Evolutionary conservation across 2,113 vertebrate genomes (phyloP).

Genomic region (Haemorhous mexicanus): DNA sequence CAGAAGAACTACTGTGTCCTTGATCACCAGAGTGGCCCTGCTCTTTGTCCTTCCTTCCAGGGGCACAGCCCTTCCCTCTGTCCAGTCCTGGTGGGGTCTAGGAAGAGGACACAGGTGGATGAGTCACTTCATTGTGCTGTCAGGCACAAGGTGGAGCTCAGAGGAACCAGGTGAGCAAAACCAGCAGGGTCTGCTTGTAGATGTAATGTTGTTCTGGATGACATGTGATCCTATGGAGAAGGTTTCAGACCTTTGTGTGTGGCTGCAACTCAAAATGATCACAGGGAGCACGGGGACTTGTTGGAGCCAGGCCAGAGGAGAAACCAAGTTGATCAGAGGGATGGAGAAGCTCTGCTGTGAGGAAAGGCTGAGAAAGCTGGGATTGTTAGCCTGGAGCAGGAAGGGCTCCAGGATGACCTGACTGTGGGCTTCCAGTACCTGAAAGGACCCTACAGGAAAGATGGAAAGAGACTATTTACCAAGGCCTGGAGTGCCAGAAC

Average conservation of each 20-base stretch:
- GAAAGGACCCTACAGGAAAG: background rate
- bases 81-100: accelerated
- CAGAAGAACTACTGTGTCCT: background rate
- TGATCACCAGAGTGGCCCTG: background rate
- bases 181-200: accelerated
- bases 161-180: background rate
- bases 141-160: background rate
- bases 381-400: background rate
- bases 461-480: background rate
- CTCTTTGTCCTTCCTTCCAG: background rate
- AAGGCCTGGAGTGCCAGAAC: background rate
- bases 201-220: accelerated
- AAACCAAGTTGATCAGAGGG: background rate
- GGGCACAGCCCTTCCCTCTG: background rate
- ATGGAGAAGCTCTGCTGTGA: background rate
- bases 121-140: background rate
- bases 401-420: accelerated
- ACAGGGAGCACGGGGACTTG: background rate
- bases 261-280: background rate
- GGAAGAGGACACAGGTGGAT: background rate
- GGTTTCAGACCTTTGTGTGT: background rate
- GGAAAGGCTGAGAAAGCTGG: background rate
- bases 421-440: background rate
- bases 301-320: background rate
- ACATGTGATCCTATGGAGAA: accelerated